Evolutionary conservation across 1,140 invertebrate genomes (phyloP), one percentile per base, ranked within the genome.

Genomic region (Euschistus heros): DNA sequence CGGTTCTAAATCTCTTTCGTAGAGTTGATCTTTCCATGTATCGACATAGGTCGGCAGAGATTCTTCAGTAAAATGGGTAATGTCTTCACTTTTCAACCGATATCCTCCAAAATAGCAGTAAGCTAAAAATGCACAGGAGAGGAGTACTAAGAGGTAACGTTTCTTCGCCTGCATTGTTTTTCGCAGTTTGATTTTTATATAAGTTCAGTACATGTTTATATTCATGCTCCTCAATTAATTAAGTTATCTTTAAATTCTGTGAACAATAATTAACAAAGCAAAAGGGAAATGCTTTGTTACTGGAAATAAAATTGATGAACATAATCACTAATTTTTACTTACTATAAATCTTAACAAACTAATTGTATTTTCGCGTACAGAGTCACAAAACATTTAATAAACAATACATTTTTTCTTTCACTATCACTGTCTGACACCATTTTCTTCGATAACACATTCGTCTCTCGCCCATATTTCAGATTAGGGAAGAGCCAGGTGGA

Each of bases 101-200:
- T 86, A 88, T 62, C 85, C 86, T 54, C 86, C 86, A 74, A 92
- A 89, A 75, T 89, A 92, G 73, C 87, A 89, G 73, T 89, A 89
- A 69, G 88, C 81, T 72, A 94, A 78, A 76, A 92, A 88, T 68
- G 87, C 86, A 77, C 85, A 88, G 68, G 85, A 87, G 66, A 87
- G 75, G 73, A 91, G 81, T 69, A 94, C 79, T 72, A 94, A 77
- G 72, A 94, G 78, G 77, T 94, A 95, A 65, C 92, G 86, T 79
- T 93, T 93, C 78, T 93, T 94, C 64, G 92, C 91, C 81, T 94
- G 90, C 91, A 94, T 94, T 72, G 73, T 78, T 62, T 60, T 63
- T 64, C 67, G 33, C 33, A 37, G 33, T 37, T 37, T 37, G 8
- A 37, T 37, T 37, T 37, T 13, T 37, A 1, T 37, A 37, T 37